Base-by-base conservation (phyloP, 1,140 invertebrate species). In the Teleopsis dalmanni region DNA sequence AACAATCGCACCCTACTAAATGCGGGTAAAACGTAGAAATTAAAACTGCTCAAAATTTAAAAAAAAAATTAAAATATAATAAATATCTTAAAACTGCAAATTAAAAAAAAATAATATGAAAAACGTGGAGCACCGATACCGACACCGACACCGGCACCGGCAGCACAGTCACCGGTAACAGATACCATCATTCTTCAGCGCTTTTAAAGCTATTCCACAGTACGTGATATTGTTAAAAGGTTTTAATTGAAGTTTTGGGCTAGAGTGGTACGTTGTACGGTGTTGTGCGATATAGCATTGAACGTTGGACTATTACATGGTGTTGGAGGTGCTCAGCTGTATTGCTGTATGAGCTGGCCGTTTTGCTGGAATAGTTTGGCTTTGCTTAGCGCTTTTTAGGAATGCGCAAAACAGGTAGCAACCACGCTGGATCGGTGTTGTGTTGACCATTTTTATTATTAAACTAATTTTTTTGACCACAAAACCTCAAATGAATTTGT, bases 221-320 rank as follows among this genome's bases (percentile, higher is more conserved):
- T 62, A 65, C 62, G 62, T 65, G 62, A 65, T 65, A 65, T 65
- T 65, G 62, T 65, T 65, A 65, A 65, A 65, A 62, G 62, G 60
- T 65, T 65, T 65, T 65, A 65, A 65, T 65, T 65, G 62, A 65
- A 65, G 62, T 62, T 58, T 59, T 60, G 19, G 41, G 41, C 16
- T 6, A 37, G 10, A 14, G 11, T 19, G 22, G 31, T 31, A 19
- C 6, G 13, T 10, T 29, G 25, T 18, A 43, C 26, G 22, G 25
- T 22, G 40, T 26, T 42, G 23, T 31, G 41, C 16, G 41, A 43
- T 31, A 18, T 23, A 27, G n/a, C 18, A 25, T 16, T 19, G 31
- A 27, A 43, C 41, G 41, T 18, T n/a, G 26, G 10, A 18, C 26
- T 16, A 29, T 27, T 19, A 27, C 14, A 29, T 14, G 1, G 35